phyloP scores from a whole-genome alignment of 2,888 invertebrate species.

The Diaphora mendica region DNA sequence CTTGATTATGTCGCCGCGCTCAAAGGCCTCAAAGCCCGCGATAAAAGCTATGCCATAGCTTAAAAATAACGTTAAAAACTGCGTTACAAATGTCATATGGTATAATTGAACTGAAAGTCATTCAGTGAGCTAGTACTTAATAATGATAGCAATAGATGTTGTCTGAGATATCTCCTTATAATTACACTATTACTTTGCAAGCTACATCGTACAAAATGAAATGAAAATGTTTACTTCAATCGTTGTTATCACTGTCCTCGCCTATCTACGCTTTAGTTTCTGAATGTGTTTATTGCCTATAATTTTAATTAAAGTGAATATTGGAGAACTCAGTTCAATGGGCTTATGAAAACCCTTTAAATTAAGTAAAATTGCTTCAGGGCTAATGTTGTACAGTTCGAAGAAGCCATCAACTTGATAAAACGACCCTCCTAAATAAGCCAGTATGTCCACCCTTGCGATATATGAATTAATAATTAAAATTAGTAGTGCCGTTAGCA shows the following conservation, averaged over 20 bases:
- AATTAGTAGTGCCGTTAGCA: slow-evolving; percentile 6
- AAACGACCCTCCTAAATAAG: slow-evolving; percentile 32
- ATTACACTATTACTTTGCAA: slow-evolving; percentile 14
- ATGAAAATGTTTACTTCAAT: slow-evolving; percentile 20
- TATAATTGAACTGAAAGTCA: background rate
- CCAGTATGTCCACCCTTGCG: slow-evolving; percentile 6
- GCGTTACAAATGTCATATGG: background rate
- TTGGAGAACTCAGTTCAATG: slow-evolving; percentile 21
- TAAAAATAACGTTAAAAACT: background rate
- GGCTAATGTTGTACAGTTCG: slow-evolving; percentile 13
- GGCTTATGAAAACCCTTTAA: slow-evolving; percentile 20
- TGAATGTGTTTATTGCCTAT: slow-evolving; percentile 22
- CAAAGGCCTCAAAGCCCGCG: no score
- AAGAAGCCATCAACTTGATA: slow-evolving; percentile 24
- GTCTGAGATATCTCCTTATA: slow-evolving; percentile 2
- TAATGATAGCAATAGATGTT: slow-evolving; percentile 1
- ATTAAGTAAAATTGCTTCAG: slow-evolving; percentile 25
- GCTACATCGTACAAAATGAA: slow-evolving; percentile 5
- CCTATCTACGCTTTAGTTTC: slow-evolving; percentile 12
- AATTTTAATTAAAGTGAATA: slow-evolving; percentile 29
- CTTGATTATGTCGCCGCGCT: no score
- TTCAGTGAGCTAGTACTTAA: background rate
- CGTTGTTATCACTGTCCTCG: slow-evolving; percentile 18
- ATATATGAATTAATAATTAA: background rate
- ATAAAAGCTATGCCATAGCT: no score